Percentiles rank a stretch among this genome's conserved stretches.
Evolutionary conservation across 2,888 invertebrate species (phyloP).

Genomic region (Caenorhabditis sulstoni): DNA sequence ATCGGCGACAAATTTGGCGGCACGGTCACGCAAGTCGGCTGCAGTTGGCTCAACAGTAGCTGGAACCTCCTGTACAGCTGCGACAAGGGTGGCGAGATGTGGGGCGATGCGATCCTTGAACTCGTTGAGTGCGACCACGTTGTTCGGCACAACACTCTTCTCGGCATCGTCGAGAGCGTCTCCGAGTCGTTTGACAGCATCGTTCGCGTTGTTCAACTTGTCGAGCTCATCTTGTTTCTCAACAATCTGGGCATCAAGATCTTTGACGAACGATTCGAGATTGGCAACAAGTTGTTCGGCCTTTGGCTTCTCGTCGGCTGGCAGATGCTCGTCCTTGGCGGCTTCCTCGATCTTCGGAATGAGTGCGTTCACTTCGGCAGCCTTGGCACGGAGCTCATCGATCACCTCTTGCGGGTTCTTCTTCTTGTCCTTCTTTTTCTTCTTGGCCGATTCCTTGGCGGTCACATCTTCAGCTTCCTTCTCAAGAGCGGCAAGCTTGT

Average conservation of each 20-base stretch:
- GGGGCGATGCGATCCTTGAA: conserved; percentile 48
- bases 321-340: conserved; percentile 20
- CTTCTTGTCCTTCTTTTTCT: conserved; percentile 1
- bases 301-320: conserved; percentile 53
- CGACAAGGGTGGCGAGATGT: conserved; percentile 41
- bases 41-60: conserved; percentile 32
- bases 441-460: conserved; percentile 1
- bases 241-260: conserved; percentile 23
- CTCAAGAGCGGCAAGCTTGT: conserved; percentile 7
- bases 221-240: background rate
- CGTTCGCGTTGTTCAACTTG: background rate
- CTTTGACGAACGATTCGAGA: conserved; percentile 53
- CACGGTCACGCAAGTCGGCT: background rate
- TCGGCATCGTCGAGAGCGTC: background rate
- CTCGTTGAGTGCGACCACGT: conserved; percentile 41
- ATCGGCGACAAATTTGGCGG: conserved; percentile 2
- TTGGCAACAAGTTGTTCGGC: conserved; percentile 50
- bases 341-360: conserved; percentile 2
- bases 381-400: background rate
- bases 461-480: conserved; percentile 13
- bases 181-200: background rate
- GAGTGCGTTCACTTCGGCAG: background rate
- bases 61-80: conserved; percentile 40
- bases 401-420: background rate
- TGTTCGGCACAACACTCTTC: background rate